Evolutionary conservation across 2,797 vertebrate species (phyloP).

Genomic region (Poliocrania exsul): DNA sequence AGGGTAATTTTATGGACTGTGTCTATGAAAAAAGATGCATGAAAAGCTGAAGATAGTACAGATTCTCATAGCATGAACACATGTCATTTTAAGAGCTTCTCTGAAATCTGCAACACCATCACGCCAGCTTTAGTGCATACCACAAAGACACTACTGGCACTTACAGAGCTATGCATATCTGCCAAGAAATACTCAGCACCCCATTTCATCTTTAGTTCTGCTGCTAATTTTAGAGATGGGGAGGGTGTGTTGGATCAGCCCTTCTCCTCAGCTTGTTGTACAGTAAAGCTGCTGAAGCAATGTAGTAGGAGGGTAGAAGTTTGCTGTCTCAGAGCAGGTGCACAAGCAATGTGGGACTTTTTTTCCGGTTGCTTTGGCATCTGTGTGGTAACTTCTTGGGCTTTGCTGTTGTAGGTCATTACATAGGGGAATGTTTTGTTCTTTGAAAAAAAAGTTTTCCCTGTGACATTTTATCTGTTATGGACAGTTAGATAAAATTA

Average conservation of each 20-base stretch:
- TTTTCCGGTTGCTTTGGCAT: background rate
- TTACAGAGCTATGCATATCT: background rate
- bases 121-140: constrained; percentile 40
- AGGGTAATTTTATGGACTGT: background rate
- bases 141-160: constrained; percentile 21
- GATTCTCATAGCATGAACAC: background rate
- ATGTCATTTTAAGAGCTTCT: constrained; percentile 11
- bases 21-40: background rate
- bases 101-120: background rate
- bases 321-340: constrained; percentile 50
- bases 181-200: constrained; percentile 47
- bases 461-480: background rate
- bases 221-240: background rate
- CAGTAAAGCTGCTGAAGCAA: background rate
- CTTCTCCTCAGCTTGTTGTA: background rate
- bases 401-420: background rate
- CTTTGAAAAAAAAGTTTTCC: background rate
- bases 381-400: background rate
- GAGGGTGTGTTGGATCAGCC: background rate
- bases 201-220: constrained; percentile 47
- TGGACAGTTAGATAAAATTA: background rate
- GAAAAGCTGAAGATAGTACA: background rate
- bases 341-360: background rate
- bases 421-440: background rate
- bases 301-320: background rate